Evolutionary conservation across 2,113 vertebrate genomes (phyloP).

Genomic region (Merops nubicus): DNA sequence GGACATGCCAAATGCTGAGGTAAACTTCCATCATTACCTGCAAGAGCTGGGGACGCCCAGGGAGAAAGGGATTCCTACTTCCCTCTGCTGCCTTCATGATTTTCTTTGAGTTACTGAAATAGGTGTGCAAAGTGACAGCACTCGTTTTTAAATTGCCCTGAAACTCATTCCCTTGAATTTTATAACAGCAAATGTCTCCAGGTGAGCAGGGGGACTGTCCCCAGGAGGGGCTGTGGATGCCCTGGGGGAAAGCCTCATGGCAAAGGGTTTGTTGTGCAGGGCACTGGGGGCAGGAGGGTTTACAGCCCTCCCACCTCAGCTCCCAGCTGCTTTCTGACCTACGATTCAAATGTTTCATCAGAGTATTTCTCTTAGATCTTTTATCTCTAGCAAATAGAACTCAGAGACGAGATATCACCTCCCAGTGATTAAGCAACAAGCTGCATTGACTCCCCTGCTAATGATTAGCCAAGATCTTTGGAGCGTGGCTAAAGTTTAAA

Average conservation of each 20-base stretch:
- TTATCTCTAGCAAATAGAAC: conserved; percentile 61
- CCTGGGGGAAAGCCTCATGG: accelerated
- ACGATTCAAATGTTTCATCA: neutral
- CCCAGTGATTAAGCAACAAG: neutral
- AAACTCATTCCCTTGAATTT: neutral
- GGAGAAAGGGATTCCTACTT: neutral
- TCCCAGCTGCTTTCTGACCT: neutral
- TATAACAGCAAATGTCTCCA: neutral
- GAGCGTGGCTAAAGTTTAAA: neutral
- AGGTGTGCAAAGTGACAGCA: neutral
- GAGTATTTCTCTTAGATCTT: neutral
- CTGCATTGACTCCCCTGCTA: conserved; percentile 7
- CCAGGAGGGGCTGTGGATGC: neutral
- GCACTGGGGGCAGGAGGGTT: neutral
- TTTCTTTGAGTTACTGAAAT: neutral
- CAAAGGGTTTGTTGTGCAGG: neutral
- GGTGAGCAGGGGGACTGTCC: neutral
- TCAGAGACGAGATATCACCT: neutral
- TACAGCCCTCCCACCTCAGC: neutral
- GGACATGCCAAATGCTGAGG: neutral
- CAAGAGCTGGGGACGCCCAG: neutral
- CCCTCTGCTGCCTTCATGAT: neutral
- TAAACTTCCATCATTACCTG: neutral
- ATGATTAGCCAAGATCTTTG: conserved; percentile 23
- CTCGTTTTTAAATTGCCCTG: neutral